Base-by-base conservation (phyloP, 2,797 vertebrate genomes). In the Chiloscyllium punctatum region DNA sequence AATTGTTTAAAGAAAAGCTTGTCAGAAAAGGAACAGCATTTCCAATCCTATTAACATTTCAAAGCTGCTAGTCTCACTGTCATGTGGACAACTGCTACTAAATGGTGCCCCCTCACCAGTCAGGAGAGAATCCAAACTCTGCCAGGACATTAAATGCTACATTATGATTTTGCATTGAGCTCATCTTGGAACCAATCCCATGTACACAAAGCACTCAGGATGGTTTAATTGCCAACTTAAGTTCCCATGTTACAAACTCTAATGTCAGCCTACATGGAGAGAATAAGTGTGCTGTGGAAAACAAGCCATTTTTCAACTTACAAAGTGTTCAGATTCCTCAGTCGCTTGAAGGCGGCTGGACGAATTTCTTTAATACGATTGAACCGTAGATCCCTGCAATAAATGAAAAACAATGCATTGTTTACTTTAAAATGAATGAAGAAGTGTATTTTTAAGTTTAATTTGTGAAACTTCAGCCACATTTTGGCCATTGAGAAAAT, bases 311-410 rank as follows among this genome's bases (percentile, higher is more conserved):
- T 53, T 13, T 6, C 4, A 33, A 96, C 97, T 97, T 96, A 97
- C 97, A 97, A 96, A 0, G 97, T 97, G 96, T 96, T 96, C 96
- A 97, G 97, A 95, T 97, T 97, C 96, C 96, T 97, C 96, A 97
- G 95, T 71, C 96, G 97, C 88, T 95, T 96, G 96, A 97, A 97
- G 92, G 95, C 96, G 84, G 96, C 97, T 27, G 97, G 96, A 2
- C 96, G 95, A 92, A 97, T 96, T 96, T 97, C 97, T 96, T 96
- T 97, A 96, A 97, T 97, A 86, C 66, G 97, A 96, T 97, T 97
- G 96, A 97, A 97, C 21, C 97, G 97, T 48, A 97, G 51, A 96
- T 97, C 97, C 62, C 97, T 97, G 96, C 86, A 97, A 96, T 82
- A 96, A 96, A 96, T 69, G 95, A 51, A 96, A 94, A 95, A 96